A percentile compares a stretch with the other conserved stretches of the same genome.
These are phyloP conservation scores for Sternarchorhynchus goeldii DNA, from an alignment of 2,797 vertebrate genomes.

Conservation along the genomic window DNA sequence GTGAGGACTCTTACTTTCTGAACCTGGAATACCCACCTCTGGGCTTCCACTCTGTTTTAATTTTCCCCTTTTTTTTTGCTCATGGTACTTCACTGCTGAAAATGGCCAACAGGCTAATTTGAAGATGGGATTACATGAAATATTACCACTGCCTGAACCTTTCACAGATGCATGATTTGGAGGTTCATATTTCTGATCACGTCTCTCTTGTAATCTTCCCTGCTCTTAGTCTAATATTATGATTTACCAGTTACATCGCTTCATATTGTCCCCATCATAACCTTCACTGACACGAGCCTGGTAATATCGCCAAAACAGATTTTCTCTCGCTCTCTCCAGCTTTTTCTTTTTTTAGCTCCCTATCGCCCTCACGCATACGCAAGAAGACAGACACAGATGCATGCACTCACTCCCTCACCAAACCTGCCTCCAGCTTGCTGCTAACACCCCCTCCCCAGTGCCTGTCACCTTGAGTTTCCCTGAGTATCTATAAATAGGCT, in stretches of 20 bases:
- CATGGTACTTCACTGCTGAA: neutral
- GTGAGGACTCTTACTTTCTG: too few species aligned
- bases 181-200: neutral
- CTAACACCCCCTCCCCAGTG: constrained; percentile 29
- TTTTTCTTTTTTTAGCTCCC: neutral
- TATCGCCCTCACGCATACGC: constrained; percentile 14
- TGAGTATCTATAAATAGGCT: constrained; percentile 51
- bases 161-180: neutral
- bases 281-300: neutral
- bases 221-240: neutral
- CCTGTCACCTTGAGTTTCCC: constrained; percentile 56
- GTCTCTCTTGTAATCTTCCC: neutral
- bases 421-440: constrained; percentile 41
- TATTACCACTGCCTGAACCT: neutral
- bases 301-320: constrained; percentile 2
- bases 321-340: constrained; percentile 6
- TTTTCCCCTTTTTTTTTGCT: neutral
- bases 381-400: neutral
- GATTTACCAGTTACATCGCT: neutral
- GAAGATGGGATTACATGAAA: neutral
- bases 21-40: too few species aligned
- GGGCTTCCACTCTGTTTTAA: too few species aligned
- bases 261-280: neutral
- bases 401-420: constrained; percentile 2
- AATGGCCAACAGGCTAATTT: neutral